Base-by-base conservation (phyloP, 2,113 vertebrate species). In the Menidia beryllina region DNA sequence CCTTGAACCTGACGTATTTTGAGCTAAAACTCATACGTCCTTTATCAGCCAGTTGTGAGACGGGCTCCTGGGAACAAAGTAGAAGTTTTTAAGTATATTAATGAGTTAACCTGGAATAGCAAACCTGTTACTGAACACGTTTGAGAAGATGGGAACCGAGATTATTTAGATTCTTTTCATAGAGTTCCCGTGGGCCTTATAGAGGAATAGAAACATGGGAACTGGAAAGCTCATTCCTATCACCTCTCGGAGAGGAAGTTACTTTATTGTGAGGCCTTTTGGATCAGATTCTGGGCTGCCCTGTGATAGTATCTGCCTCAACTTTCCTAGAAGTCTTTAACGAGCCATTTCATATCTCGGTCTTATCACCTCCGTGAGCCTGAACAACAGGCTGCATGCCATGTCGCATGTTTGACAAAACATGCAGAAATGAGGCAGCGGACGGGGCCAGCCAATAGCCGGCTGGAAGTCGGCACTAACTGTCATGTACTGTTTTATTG, bases 161-260 rank as follows among this genome's bases (percentile, higher is more conserved):
- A 34, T 34, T 6, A 34, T 41, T 15, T 41, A 15, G 14, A 3
- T 4, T 41, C 17, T 45, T 45, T 45, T 45, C 17, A 45, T n/a
- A 45, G 41, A 45, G 41, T 45, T 45, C 17, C 41, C 1, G 2
- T n/a, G 8, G 41, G 68, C 53, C 66, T 61, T 75, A 58, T 50
- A 81, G 34, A 68, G 41, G 79, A 77, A 75, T 56, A 52, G 25
- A 34, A 34, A 21, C 58, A 77, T 72, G 69, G 77, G 65, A 85
- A 76, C 71, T 77, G 78, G 57, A 72, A 74, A 59, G 34, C 60
- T 23, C 82, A 67, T 81, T 83, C 75, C 69, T 64, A 62, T 62
- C 72, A 71, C 60, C 86, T 84, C 64, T 72, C 79, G 76, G 82
- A 83, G 39, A 86, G 82, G 83, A 88, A 85, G 78, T 82, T 0